phyloP scores from a whole-genome alignment of 2,797 vertebrate species.

The Eremophila alpestris region DNA sequence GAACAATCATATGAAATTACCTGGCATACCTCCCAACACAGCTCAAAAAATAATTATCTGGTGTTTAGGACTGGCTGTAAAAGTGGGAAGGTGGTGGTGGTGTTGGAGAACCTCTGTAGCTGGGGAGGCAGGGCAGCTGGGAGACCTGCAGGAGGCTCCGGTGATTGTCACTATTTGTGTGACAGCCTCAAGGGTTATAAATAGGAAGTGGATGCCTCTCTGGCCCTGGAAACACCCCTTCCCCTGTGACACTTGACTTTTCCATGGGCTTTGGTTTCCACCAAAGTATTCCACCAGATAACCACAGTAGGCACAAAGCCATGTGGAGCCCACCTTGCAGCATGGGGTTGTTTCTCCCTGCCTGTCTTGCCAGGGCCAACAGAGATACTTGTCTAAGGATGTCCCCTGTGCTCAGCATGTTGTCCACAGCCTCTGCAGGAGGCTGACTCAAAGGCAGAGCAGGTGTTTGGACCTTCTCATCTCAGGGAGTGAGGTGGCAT shows the following conservation, averaged over 20 bases:
- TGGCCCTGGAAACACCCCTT: neutral
- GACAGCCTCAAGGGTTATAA: neutral
- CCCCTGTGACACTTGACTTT: neutral
- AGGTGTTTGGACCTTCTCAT: neutral
- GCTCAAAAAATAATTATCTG: constrained; percentile 31
- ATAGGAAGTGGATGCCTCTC: neutral
- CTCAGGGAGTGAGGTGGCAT: neutral
- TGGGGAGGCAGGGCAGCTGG: neutral
- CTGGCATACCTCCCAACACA: neutral
- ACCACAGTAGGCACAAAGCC: neutral
- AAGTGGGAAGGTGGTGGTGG: neutral
- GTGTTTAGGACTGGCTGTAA: neutral
- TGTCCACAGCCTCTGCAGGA: neutral
- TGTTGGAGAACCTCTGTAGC: neutral
- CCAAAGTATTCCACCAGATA: neutral
- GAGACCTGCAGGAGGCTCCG: neutral
- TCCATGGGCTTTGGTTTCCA: neutral
- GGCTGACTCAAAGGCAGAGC: neutral
- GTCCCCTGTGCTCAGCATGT: neutral
- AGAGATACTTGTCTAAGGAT: neutral
- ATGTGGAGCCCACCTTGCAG: neutral
- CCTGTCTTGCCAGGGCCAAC: neutral
- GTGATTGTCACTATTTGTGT: neutral
- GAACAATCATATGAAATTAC: neutral
- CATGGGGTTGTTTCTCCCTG: neutral